Percentiles rank a stretch among this genome's conserved stretches.
Evolutionary conservation across 2,888 invertebrate genomes (phyloP).

Genomic region (Alloplasta piceator): DNA sequence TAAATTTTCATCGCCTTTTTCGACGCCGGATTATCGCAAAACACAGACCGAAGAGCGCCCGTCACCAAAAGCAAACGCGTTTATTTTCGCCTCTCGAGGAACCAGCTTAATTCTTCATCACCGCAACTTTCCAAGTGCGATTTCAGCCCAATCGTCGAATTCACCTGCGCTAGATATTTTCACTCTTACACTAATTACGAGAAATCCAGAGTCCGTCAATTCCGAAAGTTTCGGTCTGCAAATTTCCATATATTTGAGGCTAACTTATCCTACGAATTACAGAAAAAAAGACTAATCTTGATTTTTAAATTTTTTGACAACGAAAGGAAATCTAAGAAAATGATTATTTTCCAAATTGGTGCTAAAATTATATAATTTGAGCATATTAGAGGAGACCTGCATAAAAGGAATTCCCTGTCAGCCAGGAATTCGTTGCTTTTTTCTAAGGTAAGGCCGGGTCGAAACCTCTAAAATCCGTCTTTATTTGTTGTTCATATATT

Average conservation of each 20-base stretch:
- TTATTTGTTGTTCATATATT: too few relatives aligned
- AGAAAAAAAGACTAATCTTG: too few relatives aligned
- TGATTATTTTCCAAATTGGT: too few relatives aligned
- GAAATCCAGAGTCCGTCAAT: background rate
- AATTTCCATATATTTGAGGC: background rate
- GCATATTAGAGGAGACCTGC: too few relatives aligned
- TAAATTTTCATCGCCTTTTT: slow-evolving; percentile 54
- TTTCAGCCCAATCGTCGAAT: background rate
- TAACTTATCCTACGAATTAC: too few relatives aligned
- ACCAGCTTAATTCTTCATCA: slow-evolving; percentile 31
- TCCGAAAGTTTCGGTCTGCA: background rate
- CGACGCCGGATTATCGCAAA: slow-evolving; percentile 48
- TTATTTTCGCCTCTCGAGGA: background rate
- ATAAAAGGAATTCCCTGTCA: too few relatives aligned
- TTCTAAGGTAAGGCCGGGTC: too few relatives aligned
- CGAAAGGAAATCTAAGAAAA: too few relatives aligned
- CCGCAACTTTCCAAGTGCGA: slow-evolving; percentile 37
- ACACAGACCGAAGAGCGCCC: slow-evolving; percentile 19
- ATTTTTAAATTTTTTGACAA: too few relatives aligned
- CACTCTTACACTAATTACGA: slow-evolving; percentile 3
- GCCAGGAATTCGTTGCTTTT: too few relatives aligned
- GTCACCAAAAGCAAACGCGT: background rate
- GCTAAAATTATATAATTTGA: too few relatives aligned
- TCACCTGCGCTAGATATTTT: slow-evolving; percentile 31
- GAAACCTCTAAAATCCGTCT: too few relatives aligned